A percentile compares a stretch with the other conserved stretches of the same genome.
phyloP scores from a whole-genome alignment of 37 sponge, comb jelly and placozoan species.

The Bolinopsis microptera region DNA sequence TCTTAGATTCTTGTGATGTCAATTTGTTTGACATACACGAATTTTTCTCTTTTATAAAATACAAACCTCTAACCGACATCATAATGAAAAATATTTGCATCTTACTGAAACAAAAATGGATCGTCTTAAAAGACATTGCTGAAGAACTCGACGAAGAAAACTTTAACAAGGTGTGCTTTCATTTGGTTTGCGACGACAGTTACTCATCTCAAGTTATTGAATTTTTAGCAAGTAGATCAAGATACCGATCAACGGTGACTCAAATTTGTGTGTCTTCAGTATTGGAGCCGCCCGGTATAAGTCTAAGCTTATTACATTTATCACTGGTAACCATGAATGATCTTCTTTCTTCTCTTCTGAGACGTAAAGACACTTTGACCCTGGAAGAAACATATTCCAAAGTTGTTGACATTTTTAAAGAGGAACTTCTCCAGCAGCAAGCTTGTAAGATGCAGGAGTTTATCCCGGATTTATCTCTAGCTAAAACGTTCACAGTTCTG shows the following conservation, averaged over 20 bases:
- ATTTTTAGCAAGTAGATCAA: background rate
- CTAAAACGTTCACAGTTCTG: background rate
- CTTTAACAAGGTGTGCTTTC: background rate
- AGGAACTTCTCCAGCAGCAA: background rate
- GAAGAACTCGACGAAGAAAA: background rate
- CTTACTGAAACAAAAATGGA: background rate
- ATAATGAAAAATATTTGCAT: background rate
- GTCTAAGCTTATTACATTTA: background rate
- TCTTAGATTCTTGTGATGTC: background rate
- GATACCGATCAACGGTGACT: background rate
- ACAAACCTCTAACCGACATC: background rate
- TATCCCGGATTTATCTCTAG: background rate
- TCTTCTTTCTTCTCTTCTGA: background rate
- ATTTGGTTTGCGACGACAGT: background rate
- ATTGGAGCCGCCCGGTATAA: background rate
- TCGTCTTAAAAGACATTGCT: background rate
- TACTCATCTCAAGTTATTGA: background rate
- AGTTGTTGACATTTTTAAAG: background rate
- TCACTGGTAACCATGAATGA: background rate
- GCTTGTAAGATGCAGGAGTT: background rate
- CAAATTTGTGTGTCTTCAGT: background rate
- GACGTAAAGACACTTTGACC: too few species aligned
- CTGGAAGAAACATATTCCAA: background rate
- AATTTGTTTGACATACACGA: background rate
- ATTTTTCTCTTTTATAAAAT: background rate